These are phyloP conservation scores for Priocnemis perturbator DNA, from an alignment of 2,888 invertebrate genomes.

Conservation along the genomic window DNA sequence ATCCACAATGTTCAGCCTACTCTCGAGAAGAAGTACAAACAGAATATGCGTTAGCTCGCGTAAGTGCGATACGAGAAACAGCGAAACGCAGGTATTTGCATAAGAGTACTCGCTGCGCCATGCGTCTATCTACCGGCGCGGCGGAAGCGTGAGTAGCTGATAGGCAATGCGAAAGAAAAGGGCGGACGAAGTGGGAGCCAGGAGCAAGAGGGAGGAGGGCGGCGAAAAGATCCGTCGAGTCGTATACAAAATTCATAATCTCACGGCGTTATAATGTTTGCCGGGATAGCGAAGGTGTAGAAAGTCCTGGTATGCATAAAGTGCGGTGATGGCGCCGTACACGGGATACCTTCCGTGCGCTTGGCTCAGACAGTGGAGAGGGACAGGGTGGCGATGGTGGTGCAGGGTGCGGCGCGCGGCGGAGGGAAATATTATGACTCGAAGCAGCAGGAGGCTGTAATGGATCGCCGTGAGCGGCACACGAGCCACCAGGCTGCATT, in stretches of 20 bases:
- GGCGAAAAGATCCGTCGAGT: conserved; percentile 41
- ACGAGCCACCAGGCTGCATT: conserved; percentile 50
- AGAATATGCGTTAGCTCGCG: background rate
- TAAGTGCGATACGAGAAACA: conserved; percentile 6
- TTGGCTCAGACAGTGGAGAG: conserved; percentile 4
- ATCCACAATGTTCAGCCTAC: too few species aligned
- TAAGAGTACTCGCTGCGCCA: conserved; percentile 8
- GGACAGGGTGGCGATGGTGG: conserved; percentile 28
- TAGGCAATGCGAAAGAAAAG: too few species aligned
- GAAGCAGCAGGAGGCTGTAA: conserved; percentile 58
- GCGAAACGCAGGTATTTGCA: conserved; percentile 20
- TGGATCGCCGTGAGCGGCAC: conserved; percentile 60
- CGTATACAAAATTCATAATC: conserved; percentile 70
- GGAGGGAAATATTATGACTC: conserved; percentile 61
- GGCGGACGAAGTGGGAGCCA: conserved; percentile 18
- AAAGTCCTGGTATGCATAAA: conserved; percentile 54
- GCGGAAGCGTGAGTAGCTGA: conserved; percentile 12
- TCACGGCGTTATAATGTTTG: conserved; percentile 65
- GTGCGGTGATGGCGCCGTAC: conserved; percentile 24
- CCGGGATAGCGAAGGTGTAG: conserved; percentile 49
- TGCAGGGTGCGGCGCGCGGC: conserved; percentile 23
- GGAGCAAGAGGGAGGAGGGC: background rate
- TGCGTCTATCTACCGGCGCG: conserved; percentile 13
- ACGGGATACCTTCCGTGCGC: background rate
- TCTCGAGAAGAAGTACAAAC: too few species aligned